phyloP scores from a whole-genome alignment of 2,888 invertebrate genomes.

The Callyntrura guangdongensis region DNA sequence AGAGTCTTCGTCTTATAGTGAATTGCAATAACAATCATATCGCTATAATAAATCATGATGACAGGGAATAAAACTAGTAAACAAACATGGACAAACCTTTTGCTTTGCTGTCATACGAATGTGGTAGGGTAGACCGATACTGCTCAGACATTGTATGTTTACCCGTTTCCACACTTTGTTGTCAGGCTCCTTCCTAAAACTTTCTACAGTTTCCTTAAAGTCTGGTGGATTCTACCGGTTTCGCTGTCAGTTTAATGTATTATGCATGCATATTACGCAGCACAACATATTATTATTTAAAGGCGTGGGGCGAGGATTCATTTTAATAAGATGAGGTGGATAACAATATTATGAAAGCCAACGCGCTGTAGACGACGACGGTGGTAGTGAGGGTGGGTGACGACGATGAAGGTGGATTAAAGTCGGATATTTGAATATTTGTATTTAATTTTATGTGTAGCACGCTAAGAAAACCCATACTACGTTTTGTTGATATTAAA shows the following conservation, averaged over 20 bases:
- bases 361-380: neutral
- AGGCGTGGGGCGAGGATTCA: slow-evolving; percentile 7
- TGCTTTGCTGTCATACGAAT: neutral
- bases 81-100: slow-evolving; percentile 10
- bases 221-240: neutral
- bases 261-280: neutral
- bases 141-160: slow-evolving; percentile 3
- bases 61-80: slow-evolving; percentile 37
- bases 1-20: no score
- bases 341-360: slow-evolving; percentile 27
- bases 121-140: neutral
- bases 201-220: neutral
- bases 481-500: slow-evolving; percentile 38
- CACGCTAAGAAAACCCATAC: slow-evolving; percentile 64
- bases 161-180: neutral
- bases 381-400: neutral
- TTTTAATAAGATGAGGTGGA: slow-evolving; percentile 20
- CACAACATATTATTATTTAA: neutral
- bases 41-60: neutral
- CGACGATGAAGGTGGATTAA: slow-evolving; percentile 40
- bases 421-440: slow-evolving; percentile 71
- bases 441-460: slow-evolving; percentile 49
- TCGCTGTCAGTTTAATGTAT: slow-evolving; percentile 10
- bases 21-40: slow-evolving; percentile 51
- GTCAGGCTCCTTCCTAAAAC: neutral